Conservation (phyloP, 37 sponge, comb jelly and placozoan species). For the Halichondria panicea region DNA sequence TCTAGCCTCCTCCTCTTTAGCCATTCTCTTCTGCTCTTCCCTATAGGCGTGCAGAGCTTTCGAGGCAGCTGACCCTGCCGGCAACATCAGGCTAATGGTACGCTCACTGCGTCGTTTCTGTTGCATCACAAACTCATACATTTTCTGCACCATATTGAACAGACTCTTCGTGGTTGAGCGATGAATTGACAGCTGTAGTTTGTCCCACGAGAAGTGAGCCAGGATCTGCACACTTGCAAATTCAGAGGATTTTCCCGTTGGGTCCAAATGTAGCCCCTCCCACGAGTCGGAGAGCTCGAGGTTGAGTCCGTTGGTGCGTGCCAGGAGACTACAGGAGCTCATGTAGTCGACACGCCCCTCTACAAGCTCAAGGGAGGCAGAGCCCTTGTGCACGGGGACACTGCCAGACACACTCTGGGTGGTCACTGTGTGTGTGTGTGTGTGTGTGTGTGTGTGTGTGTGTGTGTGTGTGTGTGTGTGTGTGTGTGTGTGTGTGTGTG, state of each 20-base stretch:
- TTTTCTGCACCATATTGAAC: constrained; percentile 64
- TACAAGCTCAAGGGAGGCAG: constrained; percentile 28
- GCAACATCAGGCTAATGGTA: constrained; percentile 66
- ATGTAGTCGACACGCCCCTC: constrained; percentile 81
- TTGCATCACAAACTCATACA: constrained; percentile 70
- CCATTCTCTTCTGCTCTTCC: constrained; percentile 29
- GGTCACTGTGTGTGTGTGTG: constrained; percentile 25
- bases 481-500: background rate
- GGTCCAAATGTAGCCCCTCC: constrained; percentile 39
- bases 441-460: background rate
- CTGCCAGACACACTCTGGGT: constrained; percentile 48
- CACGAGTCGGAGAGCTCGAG: constrained; percentile 45
- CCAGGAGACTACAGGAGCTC: constrained; percentile 61
- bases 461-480: background rate
- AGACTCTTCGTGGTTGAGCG: constrained; percentile 55
- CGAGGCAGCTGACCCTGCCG: constrained; percentile 45
- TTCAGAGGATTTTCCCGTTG: background rate
- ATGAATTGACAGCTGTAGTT: constrained; percentile 56
- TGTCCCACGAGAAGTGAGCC: constrained; percentile 56
- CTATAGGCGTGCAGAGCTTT: constrained; percentile 53
- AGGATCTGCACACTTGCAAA: constrained; percentile 14
- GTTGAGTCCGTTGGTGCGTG: constrained; percentile 23
- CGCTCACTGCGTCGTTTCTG: constrained; percentile 77
- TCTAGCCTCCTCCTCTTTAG: background rate
- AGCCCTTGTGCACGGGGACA: constrained; percentile 56